Conservation (phyloP, 2,888 invertebrate genomes). For the Xestia ashworthii region DNA sequence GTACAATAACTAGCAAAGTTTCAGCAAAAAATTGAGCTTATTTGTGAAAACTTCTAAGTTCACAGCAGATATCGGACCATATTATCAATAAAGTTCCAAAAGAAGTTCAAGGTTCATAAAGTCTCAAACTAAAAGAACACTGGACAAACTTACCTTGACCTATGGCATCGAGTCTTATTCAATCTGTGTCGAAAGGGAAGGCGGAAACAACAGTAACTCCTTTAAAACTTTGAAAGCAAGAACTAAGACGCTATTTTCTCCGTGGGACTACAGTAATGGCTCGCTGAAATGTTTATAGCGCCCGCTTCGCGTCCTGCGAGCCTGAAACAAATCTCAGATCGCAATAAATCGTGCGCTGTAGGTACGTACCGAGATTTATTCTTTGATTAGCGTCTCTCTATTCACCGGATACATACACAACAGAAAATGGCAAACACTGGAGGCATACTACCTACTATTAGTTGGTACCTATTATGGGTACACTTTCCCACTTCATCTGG, state of each 20-base stretch:
- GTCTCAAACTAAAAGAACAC: slow-evolving; percentile 25
- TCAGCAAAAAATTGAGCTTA: not conserved
- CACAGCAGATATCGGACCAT: not conserved
- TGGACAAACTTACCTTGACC: slow-evolving; percentile 49
- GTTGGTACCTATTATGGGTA: not conserved
- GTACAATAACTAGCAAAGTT: not conserved
- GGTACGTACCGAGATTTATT: slow-evolving; percentile 80
- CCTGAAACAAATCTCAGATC: slow-evolving; percentile 84
- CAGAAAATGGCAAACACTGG: slow-evolving; percentile 62
- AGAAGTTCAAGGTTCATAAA: slow-evolving; percentile 33
- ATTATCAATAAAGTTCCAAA: slow-evolving; percentile 14
- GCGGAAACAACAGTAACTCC: slow-evolving; percentile 79
- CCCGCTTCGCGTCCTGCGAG: slow-evolving; percentile 75
- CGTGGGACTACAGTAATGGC: slow-evolving; percentile 81
- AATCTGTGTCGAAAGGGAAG: slow-evolving; percentile 67
- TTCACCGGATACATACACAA: slow-evolving; percentile 73
- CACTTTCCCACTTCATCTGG: not conserved
- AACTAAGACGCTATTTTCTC: slow-evolving; percentile 82
- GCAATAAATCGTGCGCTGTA: slow-evolving; percentile 79
- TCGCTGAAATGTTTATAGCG: slow-evolving; percentile 86
- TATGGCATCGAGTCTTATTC: slow-evolving; percentile 62
- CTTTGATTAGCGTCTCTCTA: slow-evolving; percentile 83
- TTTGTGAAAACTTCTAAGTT: too few relatives aligned
- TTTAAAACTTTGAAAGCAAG: slow-evolving; percentile 81
- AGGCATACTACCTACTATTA: slow-evolving; percentile 24